Evolutionary conservation across 2,113 vertebrate genomes (phyloP), one percentile per base, ranked within the genome.

Genomic region (Eolophus roseicapilla): DNA sequence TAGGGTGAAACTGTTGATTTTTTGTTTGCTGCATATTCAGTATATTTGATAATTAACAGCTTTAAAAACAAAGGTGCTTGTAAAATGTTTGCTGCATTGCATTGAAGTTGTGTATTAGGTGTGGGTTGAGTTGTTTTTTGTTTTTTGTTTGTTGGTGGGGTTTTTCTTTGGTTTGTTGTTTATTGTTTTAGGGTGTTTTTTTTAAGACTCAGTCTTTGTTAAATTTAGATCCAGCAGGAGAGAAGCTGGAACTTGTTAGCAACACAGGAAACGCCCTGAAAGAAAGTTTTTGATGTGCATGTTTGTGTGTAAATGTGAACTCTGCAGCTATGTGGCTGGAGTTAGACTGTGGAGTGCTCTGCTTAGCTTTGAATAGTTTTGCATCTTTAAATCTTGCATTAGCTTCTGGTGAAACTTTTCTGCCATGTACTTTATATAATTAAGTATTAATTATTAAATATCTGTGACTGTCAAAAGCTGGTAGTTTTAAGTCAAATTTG

Each of bases 211-310:
- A 60, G 64, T 76, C 77, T 91, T 86, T 76, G 47, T 80, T 97
- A 95, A 96, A 94, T 93, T 92, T 93, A 78, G 90, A 68, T 92
- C 11, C 70, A 90, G 37, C 77, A 71, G 59, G 88, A 93, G 86
- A 93, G 92, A 88, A 95, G 94, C 93, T 97, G 93, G 73, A 96
- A 92, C 94, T 94, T 71, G 90, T 97, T 97, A 96, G 93, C 67
- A 69, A 3, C 80, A 74, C 67, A 94, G 93, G 91, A 96, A 96
- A 93, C 19, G 16, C 37, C 65, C 69, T 78, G 44, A 39, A 63
- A 94, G 82, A 87, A 63, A 69, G 83, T 33, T 44, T 93, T 92
- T 97, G 95, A 92, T 90, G 95, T 92, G 95, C 92, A 13, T 81
- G 57, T 85, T 77, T 81, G 78, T 81, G 90, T 88, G 37, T 90